phyloP scores from a whole-genome alignment of 1,140 invertebrate genomes.

The Caenorhabditis inopinata region DNA sequence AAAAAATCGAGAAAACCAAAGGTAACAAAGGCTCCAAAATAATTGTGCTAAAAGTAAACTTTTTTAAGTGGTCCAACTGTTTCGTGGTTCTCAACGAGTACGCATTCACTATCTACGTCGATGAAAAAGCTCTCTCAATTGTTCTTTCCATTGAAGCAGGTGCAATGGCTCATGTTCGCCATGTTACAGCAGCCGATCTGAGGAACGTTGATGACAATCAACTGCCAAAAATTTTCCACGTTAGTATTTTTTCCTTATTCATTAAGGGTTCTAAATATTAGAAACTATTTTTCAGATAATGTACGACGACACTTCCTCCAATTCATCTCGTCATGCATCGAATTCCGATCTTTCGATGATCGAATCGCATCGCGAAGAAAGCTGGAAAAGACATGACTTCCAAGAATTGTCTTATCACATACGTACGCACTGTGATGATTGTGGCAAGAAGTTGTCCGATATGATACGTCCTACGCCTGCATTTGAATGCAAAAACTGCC shows the following conservation, averaged over 20 bases:
- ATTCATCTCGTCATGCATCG: constrained; percentile 26
- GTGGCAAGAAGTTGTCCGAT: constrained; percentile 92
- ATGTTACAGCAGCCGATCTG: constrained; percentile 96
- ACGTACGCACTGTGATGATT: constrained; percentile 94
- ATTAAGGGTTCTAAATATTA: background rate
- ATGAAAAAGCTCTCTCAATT: background rate
- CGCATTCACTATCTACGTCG: constrained; percentile 3
- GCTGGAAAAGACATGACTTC: constrained; percentile 84
- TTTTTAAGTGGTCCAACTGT: background rate
- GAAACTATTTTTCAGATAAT: constrained; percentile 33
- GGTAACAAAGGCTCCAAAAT: background rate
- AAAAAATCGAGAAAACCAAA: constrained; percentile 4
- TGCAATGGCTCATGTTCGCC: constrained; percentile 89
- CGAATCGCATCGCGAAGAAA: background rate
- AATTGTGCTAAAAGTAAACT: background rate
- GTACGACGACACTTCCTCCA: constrained; percentile 35
- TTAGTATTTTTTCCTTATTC: constrained; percentile 63
- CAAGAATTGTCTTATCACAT: constrained; percentile 93
- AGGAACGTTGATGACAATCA: constrained; percentile 96
- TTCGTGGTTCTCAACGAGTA: background rate
- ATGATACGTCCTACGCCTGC: constrained; percentile 93
- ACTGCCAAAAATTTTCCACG: constrained; percentile 85
- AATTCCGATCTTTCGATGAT: constrained; percentile 24
- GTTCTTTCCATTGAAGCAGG: background rate
- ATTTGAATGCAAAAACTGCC: constrained; percentile 78